Percentiles rank a stretch among this genome's conserved stretches.
phyloP scores from a whole-genome alignment of 1,140 invertebrate genomes.

The Caerostris darwini region DNA sequence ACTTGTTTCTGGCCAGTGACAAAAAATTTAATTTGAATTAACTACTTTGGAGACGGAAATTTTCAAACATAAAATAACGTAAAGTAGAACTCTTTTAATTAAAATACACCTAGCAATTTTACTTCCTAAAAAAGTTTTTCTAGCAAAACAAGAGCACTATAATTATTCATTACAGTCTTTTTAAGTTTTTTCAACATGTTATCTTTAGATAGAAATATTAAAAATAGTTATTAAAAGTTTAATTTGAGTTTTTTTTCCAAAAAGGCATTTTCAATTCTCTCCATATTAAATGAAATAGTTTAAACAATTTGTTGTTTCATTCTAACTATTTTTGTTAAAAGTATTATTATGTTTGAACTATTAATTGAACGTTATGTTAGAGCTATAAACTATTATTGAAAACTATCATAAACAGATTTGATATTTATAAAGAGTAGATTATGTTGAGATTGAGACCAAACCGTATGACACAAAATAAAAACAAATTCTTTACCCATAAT shows the following conservation, averaged over 20 bases:
- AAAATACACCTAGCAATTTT: not conserved
- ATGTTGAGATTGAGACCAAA: too few relatives aligned
- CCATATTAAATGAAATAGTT: too few relatives aligned
- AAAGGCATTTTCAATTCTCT: too few relatives aligned
- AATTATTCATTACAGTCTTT: not conserved
- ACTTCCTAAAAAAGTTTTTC: not conserved
- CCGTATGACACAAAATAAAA: too few relatives aligned
- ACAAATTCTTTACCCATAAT: too few relatives aligned
- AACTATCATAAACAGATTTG: too few relatives aligned
- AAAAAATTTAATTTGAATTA: not conserved
- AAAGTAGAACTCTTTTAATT: not conserved
- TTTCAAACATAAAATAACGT: not conserved
- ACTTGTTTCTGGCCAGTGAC: not conserved
- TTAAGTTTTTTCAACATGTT: not conserved
- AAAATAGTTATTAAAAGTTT: not conserved
- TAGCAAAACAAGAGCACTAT: not conserved
- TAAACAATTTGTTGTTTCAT: too few relatives aligned
- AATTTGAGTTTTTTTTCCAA: not conserved
- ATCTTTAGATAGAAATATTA: not conserved
- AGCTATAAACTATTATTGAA: too few relatives aligned
- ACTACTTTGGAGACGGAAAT: not conserved
- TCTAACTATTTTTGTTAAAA: too few relatives aligned
- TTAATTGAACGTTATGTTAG: too few relatives aligned
- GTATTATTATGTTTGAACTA: too few relatives aligned
- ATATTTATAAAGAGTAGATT: too few relatives aligned